Evolutionary conservation across 2,888 invertebrate genomes (phyloP), one percentile per base, ranked within the genome.

Genomic region (Hoplodrina blanda): DNA sequence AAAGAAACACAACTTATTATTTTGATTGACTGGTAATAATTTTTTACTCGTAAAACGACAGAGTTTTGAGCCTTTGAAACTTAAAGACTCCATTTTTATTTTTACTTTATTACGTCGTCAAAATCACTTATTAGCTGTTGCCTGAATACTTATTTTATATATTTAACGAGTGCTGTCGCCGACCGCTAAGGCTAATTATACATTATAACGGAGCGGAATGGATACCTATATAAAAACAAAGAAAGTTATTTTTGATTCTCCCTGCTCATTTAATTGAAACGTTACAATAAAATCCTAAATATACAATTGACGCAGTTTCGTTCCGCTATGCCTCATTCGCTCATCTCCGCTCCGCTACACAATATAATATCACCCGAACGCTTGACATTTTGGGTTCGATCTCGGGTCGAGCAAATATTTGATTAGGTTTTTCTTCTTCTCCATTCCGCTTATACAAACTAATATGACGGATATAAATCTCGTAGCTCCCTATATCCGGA

Each of bases 381-480:
- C 77, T 70, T 70, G 72, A 71, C 60, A 76, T 78, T 80, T 77
- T 10, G 61, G 78, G 52, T 59, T 71, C 61, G 61, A 66, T 66
- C 57, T 56, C 60, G 60, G 33, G 25, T 10, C 53, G 25, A n/a
- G 66, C 78, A 66, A 78, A 78, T 78, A 81, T 78, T 78, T 81
- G 81, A 61, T 71, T 77, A 71, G 72, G 78, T 71, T 71, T 71
- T 76, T 80, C 62, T 77, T 80, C 30, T 73, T 62, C 66, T 63
- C 49, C 55, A 52, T 56, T 61, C 17, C 62, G 65, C 64, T 76
- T 76, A 54, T 52, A 77, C 77, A 81, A 81, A 77, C 78, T 78
- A 71, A 81, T 81, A 78, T 78, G 78, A 70, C 81, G 70, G 52
- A 65, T 77, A 77, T 70, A 70, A 59, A 62, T 56, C 79, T 15